These are phyloP conservation scores for Cataglyphis livida DNA, from an alignment of 2,888 invertebrate genomes.

Conservation along the genomic window DNA sequence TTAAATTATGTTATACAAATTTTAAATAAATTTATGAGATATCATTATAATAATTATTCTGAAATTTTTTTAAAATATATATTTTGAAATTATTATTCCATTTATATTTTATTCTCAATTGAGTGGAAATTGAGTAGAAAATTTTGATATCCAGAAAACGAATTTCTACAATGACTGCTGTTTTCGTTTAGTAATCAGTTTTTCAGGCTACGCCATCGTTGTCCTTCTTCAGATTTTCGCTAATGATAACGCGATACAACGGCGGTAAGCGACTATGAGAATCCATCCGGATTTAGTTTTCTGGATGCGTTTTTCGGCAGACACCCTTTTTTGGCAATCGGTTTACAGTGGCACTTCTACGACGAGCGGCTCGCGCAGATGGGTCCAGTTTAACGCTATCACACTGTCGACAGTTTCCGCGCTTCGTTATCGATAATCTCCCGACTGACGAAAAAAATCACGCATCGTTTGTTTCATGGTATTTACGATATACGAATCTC, in stretches of 20 bases:
- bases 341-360: constrained; percentile 56
- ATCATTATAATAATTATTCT: background rate
- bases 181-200: background rate
- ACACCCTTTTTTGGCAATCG: constrained; percentile 43
- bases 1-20: background rate
- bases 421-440: constrained; percentile 71
- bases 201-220: background rate
- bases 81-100: background rate
- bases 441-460: constrained; percentile 38
- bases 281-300: constrained; percentile 75
- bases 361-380: constrained; percentile 34
- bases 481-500: constrained; percentile 51
- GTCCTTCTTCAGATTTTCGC: constrained; percentile 13
- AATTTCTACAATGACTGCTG: background rate
- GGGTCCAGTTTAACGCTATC: constrained; percentile 66
- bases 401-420: constrained; percentile 59
- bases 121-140: background rate
- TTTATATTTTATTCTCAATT: constrained; percentile 3
- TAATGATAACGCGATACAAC: constrained; percentile 25
- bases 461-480: constrained; percentile 42
- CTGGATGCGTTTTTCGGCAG: constrained; percentile 55
- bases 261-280: constrained; percentile 58
- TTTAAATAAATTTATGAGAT: background rate
- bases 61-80: background rate
- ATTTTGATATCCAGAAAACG: background rate